Evolutionary conservation across 2,888 invertebrate genomes (phyloP).

Genomic region (Cerastis leucographa): DNA sequence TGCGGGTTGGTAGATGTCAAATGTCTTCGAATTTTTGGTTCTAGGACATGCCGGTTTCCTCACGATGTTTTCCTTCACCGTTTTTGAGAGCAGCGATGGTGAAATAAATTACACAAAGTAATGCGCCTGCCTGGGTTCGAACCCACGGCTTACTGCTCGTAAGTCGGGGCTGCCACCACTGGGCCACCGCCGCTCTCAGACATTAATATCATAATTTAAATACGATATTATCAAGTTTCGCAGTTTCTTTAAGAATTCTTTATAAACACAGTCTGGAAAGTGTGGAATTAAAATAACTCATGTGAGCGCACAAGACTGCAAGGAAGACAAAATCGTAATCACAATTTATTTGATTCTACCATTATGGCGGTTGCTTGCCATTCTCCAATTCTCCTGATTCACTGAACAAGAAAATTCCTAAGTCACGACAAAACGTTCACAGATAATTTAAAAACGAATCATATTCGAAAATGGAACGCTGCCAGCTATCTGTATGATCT

Average conservation of each 20-base stretch:
- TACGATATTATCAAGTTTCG: too few species aligned
- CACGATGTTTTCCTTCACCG: too few species aligned
- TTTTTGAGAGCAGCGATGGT: too few species aligned
- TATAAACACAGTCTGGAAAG: too few species aligned
- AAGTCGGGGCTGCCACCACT: too few species aligned
- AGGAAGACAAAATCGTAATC: constrained; percentile 34
- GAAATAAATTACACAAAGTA: too few species aligned
- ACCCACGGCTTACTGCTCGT: too few species aligned
- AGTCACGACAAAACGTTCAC: constrained; percentile 64
- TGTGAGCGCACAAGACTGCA: constrained; percentile 30
- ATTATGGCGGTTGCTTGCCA: constrained; percentile 43
- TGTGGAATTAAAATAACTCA: background rate
- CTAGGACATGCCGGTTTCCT: too few species aligned
- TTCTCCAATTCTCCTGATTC: constrained; percentile 49
- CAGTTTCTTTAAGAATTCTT: background rate
- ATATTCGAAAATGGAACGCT: constrained; percentile 68
- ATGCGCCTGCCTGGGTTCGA: too few species aligned
- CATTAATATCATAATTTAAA: background rate
- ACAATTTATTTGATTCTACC: constrained; percentile 36
- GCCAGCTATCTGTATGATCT: constrained; percentile 70
- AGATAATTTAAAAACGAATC: constrained; percentile 68
- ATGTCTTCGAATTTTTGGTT: too few species aligned
- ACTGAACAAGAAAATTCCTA: constrained; percentile 63
- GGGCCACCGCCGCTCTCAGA: too few species aligned
- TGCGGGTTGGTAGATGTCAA: too few species aligned